Evolutionary conservation across 2,888 invertebrate species (phyloP).

Genomic region (Watsonalla cultraria): DNA sequence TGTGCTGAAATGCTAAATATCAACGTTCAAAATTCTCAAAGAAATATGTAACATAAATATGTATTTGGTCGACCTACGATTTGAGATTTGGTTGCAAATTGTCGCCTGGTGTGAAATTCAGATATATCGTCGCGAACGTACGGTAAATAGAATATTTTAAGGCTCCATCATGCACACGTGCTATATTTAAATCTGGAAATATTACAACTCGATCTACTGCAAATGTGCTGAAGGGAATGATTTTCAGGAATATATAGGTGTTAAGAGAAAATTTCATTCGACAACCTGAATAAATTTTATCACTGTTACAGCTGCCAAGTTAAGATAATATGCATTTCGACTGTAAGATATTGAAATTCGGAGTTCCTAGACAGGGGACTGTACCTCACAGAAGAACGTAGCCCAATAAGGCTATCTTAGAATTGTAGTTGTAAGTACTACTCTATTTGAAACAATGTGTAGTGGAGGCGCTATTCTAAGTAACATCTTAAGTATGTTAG

Average conservation of each 20-base stretch:
- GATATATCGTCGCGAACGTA: slow-evolving; percentile 45
- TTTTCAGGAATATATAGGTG: not conserved
- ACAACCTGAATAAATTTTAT: no score
- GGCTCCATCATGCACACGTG: slow-evolving; percentile 19
- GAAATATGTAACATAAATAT: slow-evolving; percentile 31
- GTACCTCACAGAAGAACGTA: no score
- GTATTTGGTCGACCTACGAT: slow-evolving; percentile 48
- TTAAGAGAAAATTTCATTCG: no score
- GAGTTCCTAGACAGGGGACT: no score
- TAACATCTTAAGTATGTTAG: no score
- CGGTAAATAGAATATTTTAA: slow-evolving; percentile 47
- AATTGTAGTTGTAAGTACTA: no score
- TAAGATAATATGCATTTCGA: no score
- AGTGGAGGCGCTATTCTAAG: no score
- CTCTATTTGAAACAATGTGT: no score
- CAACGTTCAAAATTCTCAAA: not conserved
- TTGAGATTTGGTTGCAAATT: slow-evolving; percentile 40
- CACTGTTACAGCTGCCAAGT: no score
- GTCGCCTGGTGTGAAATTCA: slow-evolving; percentile 37
- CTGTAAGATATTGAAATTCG: no score
- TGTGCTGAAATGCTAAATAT: not conserved
- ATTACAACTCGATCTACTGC: not conserved
- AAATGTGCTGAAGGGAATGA: not conserved
- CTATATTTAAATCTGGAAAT: slow-evolving; percentile 7
- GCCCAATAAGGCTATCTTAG: no score